Evolutionary conservation across 2,113 vertebrate species (phyloP).

Genomic region (Rafetus swinhoei): DNA sequence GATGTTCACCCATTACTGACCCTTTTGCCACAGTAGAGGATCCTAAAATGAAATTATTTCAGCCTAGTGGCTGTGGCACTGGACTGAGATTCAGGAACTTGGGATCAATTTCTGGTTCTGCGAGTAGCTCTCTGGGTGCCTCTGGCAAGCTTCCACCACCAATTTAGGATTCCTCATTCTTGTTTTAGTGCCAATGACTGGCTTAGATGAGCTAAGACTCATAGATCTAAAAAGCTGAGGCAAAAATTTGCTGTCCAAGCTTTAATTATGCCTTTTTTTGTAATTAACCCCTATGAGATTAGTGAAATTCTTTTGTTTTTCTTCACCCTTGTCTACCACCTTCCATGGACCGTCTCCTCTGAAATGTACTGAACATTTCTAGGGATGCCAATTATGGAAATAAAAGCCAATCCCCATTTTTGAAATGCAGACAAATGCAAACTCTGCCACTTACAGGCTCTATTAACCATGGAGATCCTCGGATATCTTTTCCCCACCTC

Average conservation of each 20-base stretch:
- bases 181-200: neutral
- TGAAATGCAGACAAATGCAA: accelerated
- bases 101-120: too few relatives aligned
- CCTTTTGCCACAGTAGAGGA: neutral
- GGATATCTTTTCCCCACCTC: too few relatives aligned
- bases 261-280: neutral
- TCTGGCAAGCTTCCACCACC: neutral
- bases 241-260: constrained; percentile 21
- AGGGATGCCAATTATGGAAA: neutral
- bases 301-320: neutral
- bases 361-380: neutral
- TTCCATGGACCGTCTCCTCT: accelerated
- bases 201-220: neutral
- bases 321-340: neutral
- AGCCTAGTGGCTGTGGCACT: neutral
- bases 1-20: neutral
- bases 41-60: neutral
- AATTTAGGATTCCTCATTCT: neutral
- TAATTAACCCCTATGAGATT: neutral
- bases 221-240: neutral
- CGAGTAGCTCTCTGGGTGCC: too few relatives aligned
- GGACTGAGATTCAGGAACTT: too few relatives aligned
- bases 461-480: too few relatives aligned
- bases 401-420: neutral
- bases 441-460: too few relatives aligned